Evolutionary conservation across 2,888 invertebrate genomes (phyloP), one percentile per base, ranked within the genome.

Genomic region (Steromphala cineraria): DNA sequence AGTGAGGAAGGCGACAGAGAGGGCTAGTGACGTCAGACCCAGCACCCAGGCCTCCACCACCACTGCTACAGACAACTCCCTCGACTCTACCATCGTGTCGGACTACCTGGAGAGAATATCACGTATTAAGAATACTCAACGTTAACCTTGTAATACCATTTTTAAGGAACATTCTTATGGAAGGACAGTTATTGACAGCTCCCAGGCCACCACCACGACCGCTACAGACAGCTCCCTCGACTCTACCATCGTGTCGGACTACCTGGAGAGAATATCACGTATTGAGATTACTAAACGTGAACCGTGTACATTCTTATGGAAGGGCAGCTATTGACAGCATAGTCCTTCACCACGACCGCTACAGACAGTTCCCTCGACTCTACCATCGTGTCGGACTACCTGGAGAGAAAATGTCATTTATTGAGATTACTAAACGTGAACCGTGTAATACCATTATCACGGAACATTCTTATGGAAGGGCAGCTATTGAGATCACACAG

Each of bases 1-100:
- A 67, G 89, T 85, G 24, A 92, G 83, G 81, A 92, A 91, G 71
- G 87, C 83, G 31, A 88, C 82, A 0, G 91, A 88, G 5, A 91
- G 81, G 75, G 90, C 86, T 55, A 91, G 84, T 31, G 91, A 91
- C 0, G 89, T 80, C 15, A 90, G 86, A 4, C 91, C 88, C 55
- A 89, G 85, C 19, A 87, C 81, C 56, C 90, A 89, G 67, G 91
- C 85, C 7, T 87, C 83, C 5, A 89, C 83, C 76, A 90, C 90
- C 52, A 89, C 85, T 7, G 87, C 89, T 13, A 88, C 80, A 1
- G 86, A 84, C n/a, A 85, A 80, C 1, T 79, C 55, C 13, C 82
- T 80, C 17, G 77, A 76, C 21, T 85, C 85, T 21, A 24, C 53
- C 71, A 80, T 78, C 5, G 15, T 31, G 0, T 2, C 62, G 62